phyloP scores from a whole-genome alignment of 2,797 vertebrate species.

The Sternotherus odoratus region DNA sequence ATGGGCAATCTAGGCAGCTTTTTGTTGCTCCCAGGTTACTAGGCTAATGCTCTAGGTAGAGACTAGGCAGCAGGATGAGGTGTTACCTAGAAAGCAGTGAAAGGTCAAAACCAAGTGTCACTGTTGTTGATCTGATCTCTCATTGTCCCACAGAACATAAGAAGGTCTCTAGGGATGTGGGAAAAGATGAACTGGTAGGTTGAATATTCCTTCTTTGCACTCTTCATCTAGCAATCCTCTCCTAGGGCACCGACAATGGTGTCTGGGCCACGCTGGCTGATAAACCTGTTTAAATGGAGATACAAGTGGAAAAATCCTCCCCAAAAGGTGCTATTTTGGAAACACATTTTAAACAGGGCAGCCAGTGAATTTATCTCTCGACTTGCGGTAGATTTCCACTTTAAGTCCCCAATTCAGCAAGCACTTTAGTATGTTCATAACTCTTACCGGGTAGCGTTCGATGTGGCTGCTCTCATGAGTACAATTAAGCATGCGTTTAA shows the following conservation, averaged over 20 bases:
- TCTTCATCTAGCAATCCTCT: neutral
- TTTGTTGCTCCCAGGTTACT: neutral
- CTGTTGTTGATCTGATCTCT: neutral
- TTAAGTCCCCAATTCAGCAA: neutral
- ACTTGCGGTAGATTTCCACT: neutral
- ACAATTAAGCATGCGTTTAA: neutral
- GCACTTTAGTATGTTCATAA: neutral
- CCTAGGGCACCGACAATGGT: too few relatives aligned
- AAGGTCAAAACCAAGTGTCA: fast-evolving
- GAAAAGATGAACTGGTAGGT: neutral
- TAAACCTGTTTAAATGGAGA: neutral
- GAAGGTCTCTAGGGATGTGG: neutral
- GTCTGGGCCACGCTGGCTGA: neutral
- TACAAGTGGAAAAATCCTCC: neutral
- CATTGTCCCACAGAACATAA: neutral
- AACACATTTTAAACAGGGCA: neutral
- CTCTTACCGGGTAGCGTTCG: neutral
- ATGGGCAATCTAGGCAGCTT: neutral
- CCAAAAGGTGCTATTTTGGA: neutral
- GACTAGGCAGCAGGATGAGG: neutral
- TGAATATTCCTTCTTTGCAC: neutral
- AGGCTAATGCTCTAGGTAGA: neutral
- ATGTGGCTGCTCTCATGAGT: neutral
- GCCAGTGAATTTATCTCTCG: neutral
- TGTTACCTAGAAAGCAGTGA: neutral